Conservation (phyloP, 1,140 invertebrate genomes). For the Spodoptera litura region DNA sequence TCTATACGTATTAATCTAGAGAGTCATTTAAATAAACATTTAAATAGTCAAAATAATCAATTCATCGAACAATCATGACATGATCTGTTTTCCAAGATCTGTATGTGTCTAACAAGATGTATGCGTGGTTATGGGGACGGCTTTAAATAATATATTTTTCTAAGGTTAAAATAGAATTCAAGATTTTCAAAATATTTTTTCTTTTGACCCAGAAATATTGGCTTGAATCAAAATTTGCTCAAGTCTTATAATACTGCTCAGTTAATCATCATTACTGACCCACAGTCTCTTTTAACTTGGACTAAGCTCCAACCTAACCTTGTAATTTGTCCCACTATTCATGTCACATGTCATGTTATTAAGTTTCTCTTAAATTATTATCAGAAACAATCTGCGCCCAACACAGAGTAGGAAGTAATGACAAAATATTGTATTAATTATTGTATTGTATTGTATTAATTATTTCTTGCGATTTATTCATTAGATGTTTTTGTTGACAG, state of each 20-base stretch:
- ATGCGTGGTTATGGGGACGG: no score
- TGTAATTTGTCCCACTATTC: conserved; percentile 58
- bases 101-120: no score
- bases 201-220: no score
- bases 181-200: no score
- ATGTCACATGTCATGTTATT: conserved; percentile 64
- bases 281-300: conserved; percentile 45
- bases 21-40: no score
- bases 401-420: conserved; percentile 30
- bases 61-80: no score
- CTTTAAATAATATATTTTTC: no score
- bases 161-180: no score
- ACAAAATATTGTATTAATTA: conserved; percentile 38
- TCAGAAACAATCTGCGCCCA: conserved; percentile 54
- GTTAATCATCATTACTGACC: not conserved
- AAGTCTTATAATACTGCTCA: not conserved
- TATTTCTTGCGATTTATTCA: conserved; percentile 9
- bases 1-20: no score
- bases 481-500: conserved; percentile 10
- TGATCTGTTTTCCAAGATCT: no score
- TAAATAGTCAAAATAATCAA: no score
- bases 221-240: not conserved
- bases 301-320: conserved; percentile 43
- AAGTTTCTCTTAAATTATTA: conserved; percentile 64
- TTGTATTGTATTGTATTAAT: conserved; percentile 15